Evolutionary conservation across 2,888 invertebrate genomes (phyloP), one percentile per base, ranked within the genome.

Genomic region (Allygus modestus): DNA sequence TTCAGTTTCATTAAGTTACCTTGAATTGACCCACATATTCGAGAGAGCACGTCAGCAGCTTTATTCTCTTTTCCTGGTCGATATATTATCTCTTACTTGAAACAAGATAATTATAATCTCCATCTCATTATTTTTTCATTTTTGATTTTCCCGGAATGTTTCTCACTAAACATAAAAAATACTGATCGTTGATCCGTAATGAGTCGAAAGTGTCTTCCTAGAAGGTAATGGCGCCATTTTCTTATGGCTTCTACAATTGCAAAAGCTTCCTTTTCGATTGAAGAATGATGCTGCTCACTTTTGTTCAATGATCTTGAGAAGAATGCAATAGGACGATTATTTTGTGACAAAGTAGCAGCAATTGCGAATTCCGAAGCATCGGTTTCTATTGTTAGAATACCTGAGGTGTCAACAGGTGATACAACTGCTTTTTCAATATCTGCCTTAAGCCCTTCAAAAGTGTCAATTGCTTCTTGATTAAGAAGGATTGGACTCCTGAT

Each of bases 161-260:
- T 17, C 4, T 15, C 15, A 7, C n/a, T 31, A 15, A 69, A 69
- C 69, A 69, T 81, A 31, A 81, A 81, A 15, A 61, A 12, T 1
- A 81, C 69, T 82, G 33, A 58, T 23, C 41, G 46, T 61, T 85
- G 84, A 69, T 87, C 85, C 11, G 86, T 87, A 5, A 86, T 84
- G 51, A 86, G 46, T 15, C 75, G 2, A 54, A 86, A 87, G 79
- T 77, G 58, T 41, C 83, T 75, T 9, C 85, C 85, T 26, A 87
- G 51, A 11, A 87, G 79, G 73, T 82, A 86, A 26, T 86, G 84
- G 15, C 84, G 54, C 85, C 85, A 87, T 85, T 87, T 87, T 23
- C 82, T 54, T 4, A 87, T 65, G 9, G 86, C 23, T 82, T 87
- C 86, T 20, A 86, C 85, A 31, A 86, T 87, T 20, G 86, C 87